Evolutionary conservation across 2,113 vertebrate species (phyloP), one percentile per base, ranked within the genome.

Genomic region (Corynorhinus townsendii): DNA sequence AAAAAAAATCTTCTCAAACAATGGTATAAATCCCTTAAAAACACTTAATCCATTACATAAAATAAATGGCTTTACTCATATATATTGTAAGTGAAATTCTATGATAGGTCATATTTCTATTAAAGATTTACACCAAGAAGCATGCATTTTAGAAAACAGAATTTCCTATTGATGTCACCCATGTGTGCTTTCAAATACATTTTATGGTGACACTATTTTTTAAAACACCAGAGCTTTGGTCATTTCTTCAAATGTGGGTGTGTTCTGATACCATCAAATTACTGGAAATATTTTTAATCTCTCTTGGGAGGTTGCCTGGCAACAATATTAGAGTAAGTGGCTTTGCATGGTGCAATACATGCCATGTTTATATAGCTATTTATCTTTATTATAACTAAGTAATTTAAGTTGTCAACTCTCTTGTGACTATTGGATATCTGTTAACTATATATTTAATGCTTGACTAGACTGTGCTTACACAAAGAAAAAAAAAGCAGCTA

Each of bases 341-440:
- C 83, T 93, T 92, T 95, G 92, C 38, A n/a, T 83, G 90, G 75
- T 96, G 38, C 86, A 96, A 22, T 84, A 95, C 94, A 71, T 90
- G n/a, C 96, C 76, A 72, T 97, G 89, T 96, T 94, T 97, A 95
- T 93, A 97, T 97, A 82, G 84, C 35, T 96, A 98, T 98, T 98
- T 98, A 93, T 98, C 98, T 98, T 98, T 98, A 98, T 98, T 98
- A 98, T 93, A 97, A 80, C 56, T 94, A 94, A 97, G 84, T 93
- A 97, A 98, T 98, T 98, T 97, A 96, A 96, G 80, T 96, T 98
- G 96, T 98, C 98, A 98, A 90, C 83, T 96, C 92, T 97, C 95
- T 95, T 95, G 95, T 98, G 97, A 98, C 97, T 94, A 97, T 94
- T 96, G 97, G 83, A 14, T 97, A 89, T 96, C 94, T 98, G 92